These are phyloP conservation scores for Muscicapa striata DNA, from an alignment of 2,797 vertebrate genomes.

Conservation along the genomic window DNA sequence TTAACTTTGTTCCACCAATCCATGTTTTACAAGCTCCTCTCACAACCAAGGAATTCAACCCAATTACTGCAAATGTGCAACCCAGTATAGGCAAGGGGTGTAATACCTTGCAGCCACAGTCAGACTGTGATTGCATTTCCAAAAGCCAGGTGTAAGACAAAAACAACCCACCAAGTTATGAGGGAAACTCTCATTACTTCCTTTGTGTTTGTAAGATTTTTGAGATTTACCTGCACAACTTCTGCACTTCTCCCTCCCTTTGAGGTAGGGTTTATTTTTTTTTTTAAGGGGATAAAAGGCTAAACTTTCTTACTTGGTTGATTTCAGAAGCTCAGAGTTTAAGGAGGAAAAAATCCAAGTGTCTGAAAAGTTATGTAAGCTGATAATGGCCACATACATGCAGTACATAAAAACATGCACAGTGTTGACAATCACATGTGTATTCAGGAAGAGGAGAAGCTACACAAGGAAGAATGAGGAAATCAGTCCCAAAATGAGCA, in stretches of 20 bases:
- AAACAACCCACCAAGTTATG: not conserved
- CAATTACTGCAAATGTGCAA: not conserved
- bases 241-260: not conserved
- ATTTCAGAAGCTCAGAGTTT: not conserved
- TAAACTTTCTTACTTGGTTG: not conserved
- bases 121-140: not conserved
- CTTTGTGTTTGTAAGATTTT: not conserved
- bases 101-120: not conserved
- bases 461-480: not conserved
- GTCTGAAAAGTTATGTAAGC: not conserved
- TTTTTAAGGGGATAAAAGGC: not conserved
- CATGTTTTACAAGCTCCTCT: not conserved
- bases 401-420: not conserved
- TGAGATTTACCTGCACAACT: not conserved
- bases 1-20: not conserved
- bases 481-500: not conserved
- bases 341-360: not conserved
- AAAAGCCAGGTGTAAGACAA: not conserved
- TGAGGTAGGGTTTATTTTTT: not conserved
- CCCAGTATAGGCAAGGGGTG: not conserved
- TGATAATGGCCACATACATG: not conserved
- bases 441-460: not conserved
- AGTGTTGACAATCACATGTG: not conserved
- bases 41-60: not conserved
- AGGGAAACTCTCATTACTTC: not conserved